Percentiles rank a stretch among this genome's conserved stretches.
Conservation (phyloP, 1,140 invertebrate genomes). For the Phthorimaea operculella region DNA sequence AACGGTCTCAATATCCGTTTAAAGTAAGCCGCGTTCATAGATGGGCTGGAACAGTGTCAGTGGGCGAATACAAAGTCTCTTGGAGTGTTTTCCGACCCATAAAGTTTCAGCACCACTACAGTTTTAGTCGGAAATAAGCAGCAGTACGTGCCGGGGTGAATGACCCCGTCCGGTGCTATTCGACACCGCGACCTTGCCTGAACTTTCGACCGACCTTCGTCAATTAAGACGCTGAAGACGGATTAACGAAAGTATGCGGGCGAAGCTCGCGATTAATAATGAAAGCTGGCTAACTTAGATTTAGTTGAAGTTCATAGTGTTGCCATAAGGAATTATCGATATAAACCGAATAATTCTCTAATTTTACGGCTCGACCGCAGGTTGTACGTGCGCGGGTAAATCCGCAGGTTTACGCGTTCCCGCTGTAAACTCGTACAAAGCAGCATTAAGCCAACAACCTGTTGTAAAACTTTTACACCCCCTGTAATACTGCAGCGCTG, state of each 20-base stretch:
- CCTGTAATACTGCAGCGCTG: neutral
- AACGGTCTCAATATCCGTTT: neutral
- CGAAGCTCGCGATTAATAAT: neutral
- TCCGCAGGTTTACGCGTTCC: slow-evolving; percentile 24
- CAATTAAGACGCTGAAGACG: neutral
- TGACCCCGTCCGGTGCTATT: neutral
- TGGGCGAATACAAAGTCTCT: neutral
- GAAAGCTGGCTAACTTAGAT: neutral
- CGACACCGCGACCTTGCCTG: neutral
- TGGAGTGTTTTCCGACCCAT: slow-evolving; percentile 16
- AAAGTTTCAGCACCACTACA: slow-evolving; percentile 13
- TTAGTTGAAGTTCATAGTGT: neutral
- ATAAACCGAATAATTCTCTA: neutral
- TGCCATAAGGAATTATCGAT: neutral
- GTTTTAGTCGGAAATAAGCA: neutral
- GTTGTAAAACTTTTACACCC: slow-evolving; percentile 37
- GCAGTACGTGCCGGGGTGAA: neutral
- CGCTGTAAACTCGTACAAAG: slow-evolving; percentile 18
- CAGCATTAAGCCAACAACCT: slow-evolving; percentile 29
- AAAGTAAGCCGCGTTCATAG: slow-evolving; percentile 1
- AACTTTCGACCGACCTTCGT: neutral
- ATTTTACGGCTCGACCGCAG: neutral
- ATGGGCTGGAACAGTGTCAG: neutral
- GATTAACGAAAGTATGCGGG: neutral
- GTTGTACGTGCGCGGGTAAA: slow-evolving; percentile 17